A percentile compares a stretch with the other conserved stretches of the same genome.
Evolutionary conservation across 2,888 invertebrate genomes (phyloP).

Genomic region (Vanessa cardui): DNA sequence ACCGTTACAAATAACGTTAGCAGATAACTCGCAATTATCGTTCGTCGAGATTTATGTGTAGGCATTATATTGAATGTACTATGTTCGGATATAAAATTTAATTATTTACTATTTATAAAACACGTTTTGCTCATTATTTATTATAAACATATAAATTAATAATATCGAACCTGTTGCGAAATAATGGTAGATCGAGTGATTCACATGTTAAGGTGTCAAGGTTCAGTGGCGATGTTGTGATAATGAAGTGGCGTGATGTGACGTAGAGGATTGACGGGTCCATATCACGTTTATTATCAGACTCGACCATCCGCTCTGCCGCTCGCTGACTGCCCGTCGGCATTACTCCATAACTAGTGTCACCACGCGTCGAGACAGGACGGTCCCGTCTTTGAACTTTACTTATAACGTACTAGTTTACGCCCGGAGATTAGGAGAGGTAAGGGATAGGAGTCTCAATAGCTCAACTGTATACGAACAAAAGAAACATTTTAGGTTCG

Average conservation of each 20-base stretch:
- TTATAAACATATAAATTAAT: not conserved
- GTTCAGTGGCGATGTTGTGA: conserved; percentile 60
- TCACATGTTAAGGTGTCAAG: conserved; percentile 55
- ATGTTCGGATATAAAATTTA: too few species aligned
- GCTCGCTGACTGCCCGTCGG: not conserved
- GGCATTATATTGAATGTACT: too few species aligned
- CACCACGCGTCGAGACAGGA: not conserved
- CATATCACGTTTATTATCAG: conserved; percentile 14
- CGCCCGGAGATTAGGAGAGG: too few species aligned
- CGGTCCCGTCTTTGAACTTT: not conserved
- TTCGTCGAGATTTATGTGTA: too few species aligned
- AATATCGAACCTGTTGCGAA: not conserved
- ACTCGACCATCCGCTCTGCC: conserved; percentile 32
- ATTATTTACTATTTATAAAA: too few species aligned
- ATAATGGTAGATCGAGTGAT: conserved; percentile 7
- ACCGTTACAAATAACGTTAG: too few species aligned
- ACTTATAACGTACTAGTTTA: too few species aligned
- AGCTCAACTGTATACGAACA: too few species aligned
- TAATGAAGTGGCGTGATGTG: conserved; percentile 76
- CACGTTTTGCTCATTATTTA: not conserved
- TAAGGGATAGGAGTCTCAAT: too few species aligned
- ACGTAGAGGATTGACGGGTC: conserved; percentile 46
- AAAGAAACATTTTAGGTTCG: too few species aligned
- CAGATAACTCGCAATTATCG: too few species aligned
- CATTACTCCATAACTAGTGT: not conserved